phyloP scores from a whole-genome alignment of 1,140 invertebrate species.

The Conus betulinus region DNA sequence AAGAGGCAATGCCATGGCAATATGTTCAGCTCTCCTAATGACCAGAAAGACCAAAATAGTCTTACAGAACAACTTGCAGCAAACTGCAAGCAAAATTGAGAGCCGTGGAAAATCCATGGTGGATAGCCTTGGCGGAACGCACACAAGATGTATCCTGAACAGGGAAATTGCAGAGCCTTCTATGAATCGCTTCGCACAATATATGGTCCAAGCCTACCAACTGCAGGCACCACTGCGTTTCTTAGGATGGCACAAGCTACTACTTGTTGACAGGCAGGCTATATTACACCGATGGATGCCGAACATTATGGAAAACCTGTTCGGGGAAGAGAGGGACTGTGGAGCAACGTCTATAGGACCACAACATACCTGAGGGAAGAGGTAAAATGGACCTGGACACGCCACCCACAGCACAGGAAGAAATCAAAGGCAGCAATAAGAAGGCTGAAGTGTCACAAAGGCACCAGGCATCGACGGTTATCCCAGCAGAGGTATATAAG shows the following conservation, averaged over 20 bases:
- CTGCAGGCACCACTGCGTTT: not conserved
- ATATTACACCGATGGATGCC: not conserved
- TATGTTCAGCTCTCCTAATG: not conserved
- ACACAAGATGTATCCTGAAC: not conserved
- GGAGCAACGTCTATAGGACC: not conserved
- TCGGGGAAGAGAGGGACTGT: not conserved
- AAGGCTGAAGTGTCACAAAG: not conserved
- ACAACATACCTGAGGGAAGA: not conserved
- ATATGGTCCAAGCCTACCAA: not conserved
- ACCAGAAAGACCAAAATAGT: not conserved
- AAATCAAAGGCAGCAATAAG: too few species aligned
- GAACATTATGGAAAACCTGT: constrained; percentile 1
- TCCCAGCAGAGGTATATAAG: constrained; percentile 29
- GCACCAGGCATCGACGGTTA: constrained; percentile 33
- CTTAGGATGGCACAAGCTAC: not conserved
- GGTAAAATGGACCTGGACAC: not conserved
- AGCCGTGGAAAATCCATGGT: not conserved
- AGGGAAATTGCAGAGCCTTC: not conserved
- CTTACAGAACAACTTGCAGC: not conserved
- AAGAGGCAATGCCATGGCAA: not conserved
- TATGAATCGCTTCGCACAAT: not conserved
- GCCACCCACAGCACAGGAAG: too few species aligned
- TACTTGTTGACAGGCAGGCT: not conserved
- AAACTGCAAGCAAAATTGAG: not conserved
- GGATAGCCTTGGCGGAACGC: not conserved